phyloP scores from a whole-genome alignment of 92 coral and sea anemone species.

The Palythoa heliodiscus region DNA sequence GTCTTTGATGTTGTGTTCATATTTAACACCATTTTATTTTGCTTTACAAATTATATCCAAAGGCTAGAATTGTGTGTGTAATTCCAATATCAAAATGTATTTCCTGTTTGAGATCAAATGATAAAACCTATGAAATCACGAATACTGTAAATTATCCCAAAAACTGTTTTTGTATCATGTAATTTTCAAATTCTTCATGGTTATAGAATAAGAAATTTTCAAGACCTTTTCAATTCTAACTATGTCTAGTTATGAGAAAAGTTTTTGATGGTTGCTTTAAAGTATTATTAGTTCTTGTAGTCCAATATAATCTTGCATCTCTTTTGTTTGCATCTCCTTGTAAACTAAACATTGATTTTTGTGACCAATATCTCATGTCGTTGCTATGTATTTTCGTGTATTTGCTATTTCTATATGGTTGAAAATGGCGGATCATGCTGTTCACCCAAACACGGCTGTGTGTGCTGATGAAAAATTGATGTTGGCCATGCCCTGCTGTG shows the following conservation, averaged over 20 bases:
- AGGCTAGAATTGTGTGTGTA: neutral
- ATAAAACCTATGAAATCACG: neutral
- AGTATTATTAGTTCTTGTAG: neutral
- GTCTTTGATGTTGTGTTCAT: too few species aligned
- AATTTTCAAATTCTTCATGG: neutral
- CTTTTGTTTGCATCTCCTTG: slow-evolving; percentile 33
- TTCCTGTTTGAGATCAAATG: slow-evolving; percentile 12
- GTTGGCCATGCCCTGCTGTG: slow-evolving; percentile 73
- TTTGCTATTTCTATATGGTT: slow-evolving; percentile 91
- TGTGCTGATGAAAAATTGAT: slow-evolving; percentile 47
- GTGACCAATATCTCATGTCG: slow-evolving; percentile 76
- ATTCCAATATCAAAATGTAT: slow-evolving; percentile 4
- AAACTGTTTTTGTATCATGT: too few species aligned
- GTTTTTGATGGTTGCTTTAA: neutral
- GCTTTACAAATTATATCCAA: neutral
- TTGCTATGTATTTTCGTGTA: slow-evolving; percentile 93
- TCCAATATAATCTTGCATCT: slow-evolving; percentile 1
- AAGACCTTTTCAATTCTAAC: neutral
- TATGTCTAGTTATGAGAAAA: neutral
- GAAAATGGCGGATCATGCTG: slow-evolving; percentile 66
- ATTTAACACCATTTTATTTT: too few species aligned
- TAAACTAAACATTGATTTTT: slow-evolving; percentile 39
- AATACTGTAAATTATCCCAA: neutral
- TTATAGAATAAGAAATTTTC: neutral
- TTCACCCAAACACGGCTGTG: slow-evolving; percentile 50